Percentiles rank a stretch among this genome's conserved stretches.
These are phyloP conservation scores for Lanius ludovicianus DNA, from an alignment of 2,113 vertebrate genomes.

Conservation along the genomic window DNA sequence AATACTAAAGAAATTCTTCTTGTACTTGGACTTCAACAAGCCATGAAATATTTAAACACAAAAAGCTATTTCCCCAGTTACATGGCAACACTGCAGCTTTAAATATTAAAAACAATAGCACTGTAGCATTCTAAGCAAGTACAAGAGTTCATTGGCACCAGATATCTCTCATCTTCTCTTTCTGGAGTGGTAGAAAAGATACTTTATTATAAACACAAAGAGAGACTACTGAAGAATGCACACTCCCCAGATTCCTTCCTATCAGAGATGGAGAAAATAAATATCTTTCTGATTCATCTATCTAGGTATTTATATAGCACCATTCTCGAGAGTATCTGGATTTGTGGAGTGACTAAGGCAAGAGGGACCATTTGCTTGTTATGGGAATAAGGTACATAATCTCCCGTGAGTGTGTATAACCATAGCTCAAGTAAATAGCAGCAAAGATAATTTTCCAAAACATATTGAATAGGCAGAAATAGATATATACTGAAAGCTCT, in stretches of 20 bases:
- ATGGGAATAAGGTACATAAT: conserved; percentile 24
- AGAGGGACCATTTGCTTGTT: conserved; percentile 12
- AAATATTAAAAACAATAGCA: conserved; percentile 63
- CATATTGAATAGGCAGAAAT: not conserved
- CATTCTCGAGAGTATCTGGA: not conserved
- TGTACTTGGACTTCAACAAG: conserved; percentile 13
- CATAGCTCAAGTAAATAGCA: not conserved
- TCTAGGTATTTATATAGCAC: conserved; percentile 21
- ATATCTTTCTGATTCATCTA: conserved; percentile 17
- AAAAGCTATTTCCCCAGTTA: conserved; percentile 39
- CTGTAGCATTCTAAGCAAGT: conserved; percentile 33
- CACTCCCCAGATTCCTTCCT: not conserved
- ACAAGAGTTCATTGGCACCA: conserved; percentile 37
- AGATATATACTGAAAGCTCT: not conserved
- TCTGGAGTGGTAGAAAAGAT: conserved; percentile 6
- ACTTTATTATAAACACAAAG: conserved; percentile 12
- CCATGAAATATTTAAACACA: conserved; percentile 66
- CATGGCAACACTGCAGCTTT: conserved; percentile 38
- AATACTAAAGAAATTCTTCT: conserved; percentile 18
- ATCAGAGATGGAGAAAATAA: not conserved
- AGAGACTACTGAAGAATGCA: not conserved
- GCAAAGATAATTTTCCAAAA: not conserved
- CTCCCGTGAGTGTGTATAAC: not conserved
- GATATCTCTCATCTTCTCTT: not conserved
- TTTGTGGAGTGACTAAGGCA: not conserved